A percentile compares a stretch with the other conserved stretches of the same genome.
Conservation (phyloP, 2,113 vertebrate genomes). For the Bambusicola thoracicus region DNA sequence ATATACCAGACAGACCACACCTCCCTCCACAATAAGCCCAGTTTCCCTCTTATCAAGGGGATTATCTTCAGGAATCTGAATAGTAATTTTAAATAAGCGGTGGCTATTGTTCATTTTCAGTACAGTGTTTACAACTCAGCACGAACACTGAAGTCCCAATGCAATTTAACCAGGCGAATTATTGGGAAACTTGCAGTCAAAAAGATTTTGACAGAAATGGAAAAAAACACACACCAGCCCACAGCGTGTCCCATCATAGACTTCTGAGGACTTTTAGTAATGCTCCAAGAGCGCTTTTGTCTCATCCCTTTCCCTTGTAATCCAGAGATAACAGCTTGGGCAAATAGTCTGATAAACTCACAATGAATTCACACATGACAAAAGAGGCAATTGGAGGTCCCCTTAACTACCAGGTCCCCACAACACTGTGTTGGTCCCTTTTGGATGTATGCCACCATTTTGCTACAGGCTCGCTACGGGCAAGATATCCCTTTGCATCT, state of each 20-base stretch:
- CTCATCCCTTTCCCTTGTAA: not conserved
- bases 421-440: accelerated
- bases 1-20: not conserved
- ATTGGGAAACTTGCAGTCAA: not conserved
- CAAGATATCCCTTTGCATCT: slow-evolving; percentile 28
- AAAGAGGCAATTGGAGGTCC: not conserved
- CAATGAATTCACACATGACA: not conserved
- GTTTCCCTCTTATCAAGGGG: not conserved
- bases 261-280: not conserved
- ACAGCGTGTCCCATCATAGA: not conserved
- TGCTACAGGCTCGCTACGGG: not conserved
- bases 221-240: not conserved
- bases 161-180: not conserved
- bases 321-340: not conserved
- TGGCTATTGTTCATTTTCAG: not conserved
- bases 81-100: not conserved
- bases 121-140: not conserved
- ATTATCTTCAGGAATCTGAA: not conserved
- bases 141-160: not conserved
- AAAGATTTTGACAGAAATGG: not conserved
- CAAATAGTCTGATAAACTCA: not conserved
- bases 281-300: not conserved
- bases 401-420: not conserved
- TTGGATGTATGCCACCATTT: not conserved
- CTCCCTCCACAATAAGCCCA: not conserved